These are phyloP conservation scores for Galerucella calmariensis DNA, from an alignment of 2,888 invertebrate species.

Conservation along the genomic window DNA sequence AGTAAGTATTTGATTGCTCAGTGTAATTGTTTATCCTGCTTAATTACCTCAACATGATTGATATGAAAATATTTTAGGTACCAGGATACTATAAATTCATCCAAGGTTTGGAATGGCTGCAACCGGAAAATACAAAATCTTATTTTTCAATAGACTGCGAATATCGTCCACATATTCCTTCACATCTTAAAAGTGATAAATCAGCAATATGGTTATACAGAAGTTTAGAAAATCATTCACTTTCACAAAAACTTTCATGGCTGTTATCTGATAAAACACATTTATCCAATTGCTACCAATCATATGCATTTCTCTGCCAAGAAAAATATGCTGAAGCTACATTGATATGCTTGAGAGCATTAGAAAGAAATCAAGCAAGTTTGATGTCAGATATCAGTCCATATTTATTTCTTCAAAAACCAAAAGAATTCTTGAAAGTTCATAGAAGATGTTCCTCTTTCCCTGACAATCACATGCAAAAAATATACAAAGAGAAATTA, in stretches of 20 bases:
- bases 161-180: slow-evolving; percentile 63
- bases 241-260: slow-evolving; percentile 72
- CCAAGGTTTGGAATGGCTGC: slow-evolving; percentile 71
- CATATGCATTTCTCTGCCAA: slow-evolving; percentile 71
- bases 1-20: slow-evolving; percentile 26
- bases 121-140: slow-evolving; percentile 69
- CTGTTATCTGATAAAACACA: slow-evolving; percentile 73
- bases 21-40: neutral
- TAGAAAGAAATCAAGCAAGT: slow-evolving; percentile 72
- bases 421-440: slow-evolving; percentile 62
- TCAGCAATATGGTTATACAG: slow-evolving; percentile 68
- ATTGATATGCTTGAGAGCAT: slow-evolving; percentile 72
- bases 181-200: slow-evolving; percentile 66
- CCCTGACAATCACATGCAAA: slow-evolving; percentile 63
- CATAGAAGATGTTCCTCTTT: slow-evolving; percentile 70
- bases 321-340: slow-evolving; percentile 71
- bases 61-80: slow-evolving; percentile 61
- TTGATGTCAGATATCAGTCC: slow-evolving; percentile 73
- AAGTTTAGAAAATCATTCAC: slow-evolving; percentile 69
- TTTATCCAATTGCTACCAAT: slow-evolving; percentile 69
- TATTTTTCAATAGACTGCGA: slow-evolving; percentile 64
- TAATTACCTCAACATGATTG: neutral
- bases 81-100: slow-evolving; percentile 70
- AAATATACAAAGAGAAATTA: slow-evolving; percentile 44
- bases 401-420: slow-evolving; percentile 63